Percentiles rank a stretch among this genome's conserved stretches.
Evolutionary conservation across 2,888 invertebrate genomes (phyloP).

Genomic region (Conchocele bisecta): DNA sequence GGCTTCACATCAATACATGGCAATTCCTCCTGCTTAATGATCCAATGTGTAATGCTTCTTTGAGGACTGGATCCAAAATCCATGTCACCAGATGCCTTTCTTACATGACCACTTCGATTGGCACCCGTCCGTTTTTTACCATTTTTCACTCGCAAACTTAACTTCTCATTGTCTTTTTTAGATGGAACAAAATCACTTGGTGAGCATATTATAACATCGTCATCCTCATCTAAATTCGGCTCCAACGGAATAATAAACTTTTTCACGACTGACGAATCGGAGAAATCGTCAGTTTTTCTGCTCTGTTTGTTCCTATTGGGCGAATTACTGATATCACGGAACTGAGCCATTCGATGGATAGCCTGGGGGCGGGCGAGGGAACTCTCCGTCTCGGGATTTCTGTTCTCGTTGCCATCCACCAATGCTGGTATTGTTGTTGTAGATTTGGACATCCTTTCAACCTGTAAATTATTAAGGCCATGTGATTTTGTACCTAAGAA

Average conservation of each 20-base stretch:
- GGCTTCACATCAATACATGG: too few species aligned
- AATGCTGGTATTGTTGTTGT: slow-evolving; percentile 49
- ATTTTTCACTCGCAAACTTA: slow-evolving; percentile 13
- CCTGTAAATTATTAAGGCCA: too few species aligned
- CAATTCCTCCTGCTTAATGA: too few species aligned
- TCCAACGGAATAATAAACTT: slow-evolving; percentile 64
- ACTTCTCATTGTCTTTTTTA: background rate
- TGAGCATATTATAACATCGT: background rate
- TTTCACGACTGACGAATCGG: slow-evolving; percentile 12
- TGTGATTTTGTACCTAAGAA: too few species aligned
- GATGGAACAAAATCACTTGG: background rate
- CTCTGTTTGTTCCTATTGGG: too few species aligned
- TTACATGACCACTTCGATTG: too few species aligned
- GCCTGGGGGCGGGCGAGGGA: too few species aligned
- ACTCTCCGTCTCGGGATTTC: slow-evolving; percentile 55
- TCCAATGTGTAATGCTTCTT: too few species aligned
- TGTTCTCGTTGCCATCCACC: slow-evolving; percentile 38
- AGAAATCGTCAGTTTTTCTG: too few species aligned
- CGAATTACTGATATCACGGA: slow-evolving; percentile 56
- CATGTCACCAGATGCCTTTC: too few species aligned
- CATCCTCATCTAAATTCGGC: slow-evolving; percentile 54
- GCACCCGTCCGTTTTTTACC: slow-evolving; percentile 2
- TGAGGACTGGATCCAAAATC: too few species aligned
- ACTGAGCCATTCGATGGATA: slow-evolving; percentile 33
- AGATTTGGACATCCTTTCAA: slow-evolving; percentile 59